These are phyloP conservation scores for Carettochelys insculpta DNA, from an alignment of 2,113 vertebrate genomes.

Conservation along the genomic window DNA sequence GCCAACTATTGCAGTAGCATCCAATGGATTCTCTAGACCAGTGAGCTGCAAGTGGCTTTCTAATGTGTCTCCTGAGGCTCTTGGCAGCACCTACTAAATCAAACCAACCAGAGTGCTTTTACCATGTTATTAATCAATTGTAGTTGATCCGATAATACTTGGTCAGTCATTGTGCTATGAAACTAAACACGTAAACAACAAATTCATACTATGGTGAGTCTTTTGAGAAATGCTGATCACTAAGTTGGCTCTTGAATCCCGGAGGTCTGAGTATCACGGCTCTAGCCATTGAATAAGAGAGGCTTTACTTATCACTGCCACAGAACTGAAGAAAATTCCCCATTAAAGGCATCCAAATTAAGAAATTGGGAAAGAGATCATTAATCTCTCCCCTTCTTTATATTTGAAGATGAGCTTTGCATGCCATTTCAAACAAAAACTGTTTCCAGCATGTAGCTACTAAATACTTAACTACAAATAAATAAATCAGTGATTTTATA, in stretches of 20 bases:
- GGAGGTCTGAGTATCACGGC: background rate
- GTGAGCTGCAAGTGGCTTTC: no score
- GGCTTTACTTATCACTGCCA: background rate
- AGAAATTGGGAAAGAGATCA: background rate
- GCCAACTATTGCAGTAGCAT: background rate
- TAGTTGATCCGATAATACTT: no score
- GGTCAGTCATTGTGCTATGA: no score
- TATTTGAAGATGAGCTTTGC: background rate
- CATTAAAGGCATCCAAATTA: background rate
- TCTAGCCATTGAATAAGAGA: background rate
- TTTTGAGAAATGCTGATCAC: background rate
- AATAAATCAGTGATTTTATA: slow-evolving; percentile 46
- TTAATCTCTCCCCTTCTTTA: background rate
- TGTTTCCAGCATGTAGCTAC: background rate
- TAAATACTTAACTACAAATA: background rate
- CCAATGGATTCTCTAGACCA: background rate
- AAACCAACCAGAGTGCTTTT: background rate
- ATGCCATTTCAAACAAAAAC: background rate
- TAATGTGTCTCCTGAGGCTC: background rate
- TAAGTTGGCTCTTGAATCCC: background rate
- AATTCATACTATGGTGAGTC: background rate
- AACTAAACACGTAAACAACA: background rate
- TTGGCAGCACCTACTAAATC: background rate
- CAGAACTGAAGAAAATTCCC: background rate
- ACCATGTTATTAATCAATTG: no score